Evolutionary conservation across 2,888 invertebrate genomes (phyloP).

Genomic region (Catonia carolina): DNA sequence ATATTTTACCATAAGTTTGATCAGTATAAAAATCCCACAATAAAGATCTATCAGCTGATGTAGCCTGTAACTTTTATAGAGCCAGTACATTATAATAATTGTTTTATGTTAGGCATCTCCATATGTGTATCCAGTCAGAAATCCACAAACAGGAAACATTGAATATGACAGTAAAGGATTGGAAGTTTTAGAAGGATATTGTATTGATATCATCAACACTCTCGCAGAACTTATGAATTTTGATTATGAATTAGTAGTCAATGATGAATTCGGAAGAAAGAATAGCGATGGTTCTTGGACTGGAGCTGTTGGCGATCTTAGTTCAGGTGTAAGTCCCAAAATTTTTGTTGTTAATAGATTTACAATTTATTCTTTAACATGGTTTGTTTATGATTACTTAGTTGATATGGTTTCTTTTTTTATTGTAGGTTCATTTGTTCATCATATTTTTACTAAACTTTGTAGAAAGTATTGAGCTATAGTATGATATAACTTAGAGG

Average conservation of each 20-base stretch:
- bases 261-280: conserved; percentile 61
- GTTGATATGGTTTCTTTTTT: too few relatives aligned
- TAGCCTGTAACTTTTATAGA: too few relatives aligned
- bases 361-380: conserved; percentile 1
- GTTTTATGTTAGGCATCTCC: conserved; percentile 60
- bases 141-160: conserved; percentile 51
- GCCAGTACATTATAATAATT: too few relatives aligned
- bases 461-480: too few relatives aligned
- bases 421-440: too few relatives aligned
- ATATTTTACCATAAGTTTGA: too few relatives aligned
- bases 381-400: too few relatives aligned
- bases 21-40: too few relatives aligned
- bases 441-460: too few relatives aligned
- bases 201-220: conserved; percentile 69
- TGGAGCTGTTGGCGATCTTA: conserved; percentile 76
- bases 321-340: conserved; percentile 65
- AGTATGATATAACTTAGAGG: too few relatives aligned
- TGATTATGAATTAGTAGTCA: conserved; percentile 68
- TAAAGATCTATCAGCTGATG: too few relatives aligned
- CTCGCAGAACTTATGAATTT: conserved; percentile 67
- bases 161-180: conserved; percentile 50
- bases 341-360: background rate
- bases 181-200: conserved; percentile 70
- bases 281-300: conserved; percentile 65
- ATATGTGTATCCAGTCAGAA: conserved; percentile 62